These are phyloP conservation scores for Tenthredo scrophulariae DNA, from an alignment of 2,888 invertebrate genomes.

Conservation along the genomic window DNA sequence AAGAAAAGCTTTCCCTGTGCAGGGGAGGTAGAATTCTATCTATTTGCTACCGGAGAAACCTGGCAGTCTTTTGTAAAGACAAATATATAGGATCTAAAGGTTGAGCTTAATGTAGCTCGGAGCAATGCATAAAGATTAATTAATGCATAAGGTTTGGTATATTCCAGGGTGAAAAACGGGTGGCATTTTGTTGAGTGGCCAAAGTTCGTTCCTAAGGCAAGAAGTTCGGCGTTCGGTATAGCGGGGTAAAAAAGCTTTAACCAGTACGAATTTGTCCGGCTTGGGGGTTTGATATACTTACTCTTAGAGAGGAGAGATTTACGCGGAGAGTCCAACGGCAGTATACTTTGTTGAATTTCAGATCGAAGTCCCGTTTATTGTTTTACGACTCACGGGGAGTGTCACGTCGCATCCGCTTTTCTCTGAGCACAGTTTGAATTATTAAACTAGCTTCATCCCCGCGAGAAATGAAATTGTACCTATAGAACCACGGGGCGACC, in stretches of 20 bases:
- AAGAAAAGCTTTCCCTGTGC: neutral
- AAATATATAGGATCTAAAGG: neutral
- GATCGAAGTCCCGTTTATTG: constrained; percentile 37
- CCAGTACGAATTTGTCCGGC: constrained; percentile 2
- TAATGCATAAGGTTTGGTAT: constrained; percentile 42
- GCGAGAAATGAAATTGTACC: neutral
- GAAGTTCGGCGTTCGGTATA: neutral
- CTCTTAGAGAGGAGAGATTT: constrained; percentile 1
- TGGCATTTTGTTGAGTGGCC: constrained; percentile 29
- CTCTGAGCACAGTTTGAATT: constrained; percentile 42
- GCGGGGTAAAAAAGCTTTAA: neutral
- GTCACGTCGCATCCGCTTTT: constrained; percentile 34
- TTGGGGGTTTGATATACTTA: constrained; percentile 24
- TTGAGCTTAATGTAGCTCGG: neutral
- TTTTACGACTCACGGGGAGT: constrained; percentile 27
- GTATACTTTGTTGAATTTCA: constrained; percentile 39
- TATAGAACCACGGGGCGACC: neutral
- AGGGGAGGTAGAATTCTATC: neutral
- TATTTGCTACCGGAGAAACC: neutral
- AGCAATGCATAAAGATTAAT: constrained; percentile 50
- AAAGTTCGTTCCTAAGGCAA: constrained; percentile 9
- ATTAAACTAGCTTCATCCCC: constrained; percentile 9
- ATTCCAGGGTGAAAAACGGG: neutral
- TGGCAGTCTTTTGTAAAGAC: neutral
- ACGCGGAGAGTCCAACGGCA: neutral